These are phyloP conservation scores for Neodiprion lecontei DNA, from an alignment of 1,140 invertebrate genomes.

Conservation along the genomic window DNA sequence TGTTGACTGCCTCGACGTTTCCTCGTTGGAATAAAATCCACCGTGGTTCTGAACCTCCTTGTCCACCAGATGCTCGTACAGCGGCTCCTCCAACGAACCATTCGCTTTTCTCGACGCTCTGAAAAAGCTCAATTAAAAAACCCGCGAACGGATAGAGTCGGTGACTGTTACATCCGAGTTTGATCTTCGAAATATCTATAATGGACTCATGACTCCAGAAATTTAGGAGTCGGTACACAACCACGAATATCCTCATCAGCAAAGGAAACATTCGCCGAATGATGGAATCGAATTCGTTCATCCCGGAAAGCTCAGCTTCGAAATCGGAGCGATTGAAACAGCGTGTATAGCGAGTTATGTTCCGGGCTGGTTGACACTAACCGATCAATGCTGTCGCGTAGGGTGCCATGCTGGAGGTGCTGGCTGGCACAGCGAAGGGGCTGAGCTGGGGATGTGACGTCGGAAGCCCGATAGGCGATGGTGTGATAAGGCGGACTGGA, in stretches of 20 bases:
- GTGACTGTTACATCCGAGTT: too few species aligned
- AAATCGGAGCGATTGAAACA: too few species aligned
- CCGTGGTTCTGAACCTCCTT: slow-evolving; percentile 46
- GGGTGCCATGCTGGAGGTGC: slow-evolving; percentile 56
- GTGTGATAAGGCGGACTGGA: slow-evolving; percentile 72
- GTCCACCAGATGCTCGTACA: slow-evolving; percentile 56
- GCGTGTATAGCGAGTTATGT: too few species aligned
- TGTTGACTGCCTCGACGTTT: slow-evolving; percentile 31
- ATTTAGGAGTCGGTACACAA: too few species aligned
- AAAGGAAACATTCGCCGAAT: too few species aligned
- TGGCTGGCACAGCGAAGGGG: slow-evolving; percentile 63
- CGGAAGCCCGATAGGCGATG: slow-evolving; percentile 82
- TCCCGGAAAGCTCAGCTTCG: too few species aligned
- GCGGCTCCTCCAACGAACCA: slow-evolving; percentile 35
- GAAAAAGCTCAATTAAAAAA: not conserved
- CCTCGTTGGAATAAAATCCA: slow-evolving; percentile 53
- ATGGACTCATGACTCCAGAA: too few species aligned
- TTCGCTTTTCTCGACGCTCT: not conserved
- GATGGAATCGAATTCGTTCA: too few species aligned
- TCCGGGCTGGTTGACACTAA: slow-evolving; percentile 19
- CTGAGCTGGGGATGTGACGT: slow-evolving; percentile 73
- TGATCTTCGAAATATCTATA: too few species aligned
- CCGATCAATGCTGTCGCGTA: slow-evolving; percentile 39
- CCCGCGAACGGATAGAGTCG: not conserved
- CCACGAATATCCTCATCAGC: too few species aligned